Conservation (phyloP, 2,888 invertebrate species). For the Eilema griseolum region DNA sequence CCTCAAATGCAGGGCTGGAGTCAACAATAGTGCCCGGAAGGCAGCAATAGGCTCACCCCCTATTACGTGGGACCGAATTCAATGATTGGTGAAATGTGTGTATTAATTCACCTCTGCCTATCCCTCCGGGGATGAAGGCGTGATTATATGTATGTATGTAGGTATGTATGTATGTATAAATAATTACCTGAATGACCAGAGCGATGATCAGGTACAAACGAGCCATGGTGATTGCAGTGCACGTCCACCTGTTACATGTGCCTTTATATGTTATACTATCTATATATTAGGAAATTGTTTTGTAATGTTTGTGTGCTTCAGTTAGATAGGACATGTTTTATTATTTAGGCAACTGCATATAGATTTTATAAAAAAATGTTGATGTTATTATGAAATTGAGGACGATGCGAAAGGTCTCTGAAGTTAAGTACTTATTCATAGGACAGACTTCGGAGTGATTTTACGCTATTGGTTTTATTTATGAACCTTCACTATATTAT, state of each 20-base stretch:
- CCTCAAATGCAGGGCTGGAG: too few relatives aligned
- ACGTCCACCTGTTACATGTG: constrained; percentile 35
- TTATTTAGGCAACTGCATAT: constrained; percentile 45
- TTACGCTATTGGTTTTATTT: too few relatives aligned
- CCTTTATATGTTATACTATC: constrained; percentile 70
- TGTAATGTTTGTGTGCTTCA: constrained; percentile 48
- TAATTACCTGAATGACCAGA: constrained; percentile 74
- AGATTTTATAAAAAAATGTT: constrained; percentile 16
- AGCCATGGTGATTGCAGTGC: constrained; percentile 69
- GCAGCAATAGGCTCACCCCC: too few relatives aligned
- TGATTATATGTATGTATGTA: too few relatives aligned
- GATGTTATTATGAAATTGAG: background rate
- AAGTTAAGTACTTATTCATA: background rate
- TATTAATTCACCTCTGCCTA: too few relatives aligned
- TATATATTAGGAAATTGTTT: constrained; percentile 62
- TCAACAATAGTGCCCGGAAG: too few relatives aligned
- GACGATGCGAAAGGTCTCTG: background rate
- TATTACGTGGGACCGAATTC: too few relatives aligned
- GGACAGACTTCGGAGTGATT: background rate
- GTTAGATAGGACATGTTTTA: constrained; percentile 58
- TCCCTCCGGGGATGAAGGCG: too few relatives aligned
- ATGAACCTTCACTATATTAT: background rate
- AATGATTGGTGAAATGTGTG: too few relatives aligned
- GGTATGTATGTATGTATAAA: too few relatives aligned
- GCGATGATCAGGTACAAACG: constrained; percentile 69